phyloP scores from a whole-genome alignment of 2,797 vertebrate genomes.

The Lagorchestes hirsutus region DNA sequence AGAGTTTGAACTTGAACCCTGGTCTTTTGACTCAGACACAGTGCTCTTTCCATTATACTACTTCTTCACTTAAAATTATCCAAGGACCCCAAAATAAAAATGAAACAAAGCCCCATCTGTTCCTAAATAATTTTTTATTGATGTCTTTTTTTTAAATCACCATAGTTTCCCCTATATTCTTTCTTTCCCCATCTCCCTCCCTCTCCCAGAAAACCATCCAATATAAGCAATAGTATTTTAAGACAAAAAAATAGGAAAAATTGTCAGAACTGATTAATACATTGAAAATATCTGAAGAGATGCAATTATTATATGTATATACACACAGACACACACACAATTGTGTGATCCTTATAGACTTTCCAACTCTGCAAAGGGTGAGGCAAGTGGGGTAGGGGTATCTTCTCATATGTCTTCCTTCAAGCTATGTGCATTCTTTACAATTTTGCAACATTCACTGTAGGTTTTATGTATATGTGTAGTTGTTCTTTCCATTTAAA shows the following conservation, averaged over 20 bases:
- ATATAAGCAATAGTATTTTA: not conserved
- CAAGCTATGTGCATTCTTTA: not conserved
- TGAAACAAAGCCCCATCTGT: not conserved
- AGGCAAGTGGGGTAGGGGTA: too few species aligned
- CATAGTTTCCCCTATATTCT: not conserved
- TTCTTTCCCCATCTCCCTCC: not conserved
- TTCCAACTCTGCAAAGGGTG: too few species aligned
- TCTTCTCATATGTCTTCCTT: too few species aligned
- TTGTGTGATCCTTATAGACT: too few species aligned
- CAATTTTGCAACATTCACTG: not conserved
- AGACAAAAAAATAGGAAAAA: too few species aligned
- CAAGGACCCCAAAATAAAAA: not conserved
- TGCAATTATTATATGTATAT: too few species aligned
- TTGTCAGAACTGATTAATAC: too few species aligned
- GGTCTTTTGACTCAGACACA: not conserved
- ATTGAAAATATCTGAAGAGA: too few species aligned
- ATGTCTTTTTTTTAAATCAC: not conserved
- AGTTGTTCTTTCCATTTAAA: too few species aligned
- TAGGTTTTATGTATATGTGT: not conserved
- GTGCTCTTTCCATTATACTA: not conserved
- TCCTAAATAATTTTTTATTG: not conserved
- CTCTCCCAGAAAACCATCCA: not conserved
- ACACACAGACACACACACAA: too few species aligned
- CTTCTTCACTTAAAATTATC: not conserved
- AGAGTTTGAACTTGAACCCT: not conserved